Conservation (phyloP, 2,888 invertebrate genomes). For the Entomobrya proxima region DNA sequence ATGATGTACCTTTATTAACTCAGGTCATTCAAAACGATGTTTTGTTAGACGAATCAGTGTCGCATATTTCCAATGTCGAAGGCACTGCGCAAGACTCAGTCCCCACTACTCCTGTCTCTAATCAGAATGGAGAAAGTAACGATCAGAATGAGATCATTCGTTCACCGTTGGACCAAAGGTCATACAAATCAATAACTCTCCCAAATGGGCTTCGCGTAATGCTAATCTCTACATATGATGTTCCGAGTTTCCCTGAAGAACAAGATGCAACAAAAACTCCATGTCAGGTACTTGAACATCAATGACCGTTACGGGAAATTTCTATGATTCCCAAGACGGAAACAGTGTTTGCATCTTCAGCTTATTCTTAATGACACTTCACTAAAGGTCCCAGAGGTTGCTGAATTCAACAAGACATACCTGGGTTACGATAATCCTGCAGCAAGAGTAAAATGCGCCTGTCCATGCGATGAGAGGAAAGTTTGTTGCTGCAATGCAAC, state of each 20-base stretch:
- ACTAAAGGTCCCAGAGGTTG: conserved; percentile 46
- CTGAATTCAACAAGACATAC: conserved; percentile 65
- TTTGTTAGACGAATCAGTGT: no score
- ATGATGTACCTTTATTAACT: no score
- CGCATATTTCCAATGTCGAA: no score
- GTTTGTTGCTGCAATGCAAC: not conserved
- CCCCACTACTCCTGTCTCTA: no score
- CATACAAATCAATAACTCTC: conserved; percentile 61
- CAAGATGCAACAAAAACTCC: conserved; percentile 28
- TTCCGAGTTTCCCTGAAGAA: not conserved
- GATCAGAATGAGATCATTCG: conserved; percentile 27
- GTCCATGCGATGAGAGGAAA: conserved; percentile 45
- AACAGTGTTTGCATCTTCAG: no score
- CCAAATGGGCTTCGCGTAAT: conserved; percentile 55
- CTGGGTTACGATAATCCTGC: conserved; percentile 51
- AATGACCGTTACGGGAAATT: no score
- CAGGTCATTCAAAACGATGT: no score
- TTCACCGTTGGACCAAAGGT: conserved; percentile 66
- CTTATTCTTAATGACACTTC: no score
- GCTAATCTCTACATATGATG: conserved; percentile 51
- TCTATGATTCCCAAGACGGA: no score
- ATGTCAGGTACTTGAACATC: conserved; percentile 34
- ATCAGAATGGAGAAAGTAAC: no score
- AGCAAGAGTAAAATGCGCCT: conserved; percentile 46
- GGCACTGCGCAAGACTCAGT: no score